Base-by-base conservation (phyloP, 2,797 vertebrate genomes). In the Eleutherodactylus coqui region DNA sequence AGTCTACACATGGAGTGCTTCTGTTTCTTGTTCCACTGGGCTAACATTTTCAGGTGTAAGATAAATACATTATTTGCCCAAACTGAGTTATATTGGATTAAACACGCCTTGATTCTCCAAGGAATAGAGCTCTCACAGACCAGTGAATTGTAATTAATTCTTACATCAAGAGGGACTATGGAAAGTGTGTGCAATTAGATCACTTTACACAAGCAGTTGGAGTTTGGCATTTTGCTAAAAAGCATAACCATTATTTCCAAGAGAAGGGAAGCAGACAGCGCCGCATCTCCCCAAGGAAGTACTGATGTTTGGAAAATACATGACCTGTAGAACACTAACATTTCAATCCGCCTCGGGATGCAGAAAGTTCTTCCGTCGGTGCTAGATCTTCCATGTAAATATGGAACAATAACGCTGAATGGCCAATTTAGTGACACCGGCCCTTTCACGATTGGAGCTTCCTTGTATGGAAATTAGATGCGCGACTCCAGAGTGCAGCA, bases 191-290 rank as follows among this genome's bases (percentile, higher is more conserved):
- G 76, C 49, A 41, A 53, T 78, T 36, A 72, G 69, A 85, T 79
- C 49, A 53, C 11, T 49, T 79, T 85, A 70, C 84, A 73, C n/a
- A 58, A 24, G 45, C 83, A 69, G 60, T 29, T 84, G 84, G 62
- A 32, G 36, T 55, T 29, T 58, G 76, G 64, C 24, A 79, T 85
- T 69, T 67, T 38, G 53, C 32, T 67, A 45, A 29, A 53, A 85
- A 64, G 43, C 84, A 85, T 79, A 27, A 55, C 62, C 32, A 41
- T 77, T 32, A 53, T 24, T 49, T 76, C 58, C 58, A 76, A 43
- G 75, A 79, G 49, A 85, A 79, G 17, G 49, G 27, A 72, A 60
- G 34, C 75, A 75, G 70, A 76, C 8, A 47, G 29, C 8, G 36
- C 53, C n/a, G 32, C 34, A 29, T 0, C 32, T 47, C 34, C n/a